A percentile compares a stretch with the other conserved stretches of the same genome.
Evolutionary conservation across 2,797 vertebrate species (phyloP).

Genomic region (Synanceia verrucosa): DNA sequence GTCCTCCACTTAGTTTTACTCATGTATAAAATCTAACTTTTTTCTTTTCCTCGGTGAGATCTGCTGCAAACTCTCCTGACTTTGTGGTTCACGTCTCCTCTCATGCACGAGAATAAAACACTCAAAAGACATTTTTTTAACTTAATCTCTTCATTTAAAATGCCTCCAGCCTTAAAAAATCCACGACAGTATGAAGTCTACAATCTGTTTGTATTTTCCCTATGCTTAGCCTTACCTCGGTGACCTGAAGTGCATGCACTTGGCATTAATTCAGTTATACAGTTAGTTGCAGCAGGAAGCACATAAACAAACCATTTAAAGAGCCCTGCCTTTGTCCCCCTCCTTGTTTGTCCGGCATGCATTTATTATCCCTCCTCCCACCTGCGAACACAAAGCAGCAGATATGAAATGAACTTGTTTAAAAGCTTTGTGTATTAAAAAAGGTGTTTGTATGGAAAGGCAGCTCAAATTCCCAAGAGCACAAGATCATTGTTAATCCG

Average conservation of each 20-base stretch:
- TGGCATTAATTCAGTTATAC: conserved; percentile 59
- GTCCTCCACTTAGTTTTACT: no score
- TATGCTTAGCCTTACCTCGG: conserved; percentile 38
- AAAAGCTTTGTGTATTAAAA: conserved; percentile 64
- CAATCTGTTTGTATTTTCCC: conserved; percentile 39
- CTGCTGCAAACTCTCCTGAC: no score
- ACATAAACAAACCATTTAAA: conserved; percentile 63
- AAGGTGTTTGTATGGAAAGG: conserved; percentile 60
- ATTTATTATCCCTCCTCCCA: conserved; percentile 46
- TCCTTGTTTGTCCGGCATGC: conserved; percentile 50
- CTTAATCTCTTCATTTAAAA: no score
- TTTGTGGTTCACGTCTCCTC: no score
- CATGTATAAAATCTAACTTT: no score
- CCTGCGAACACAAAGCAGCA: conserved; percentile 47
- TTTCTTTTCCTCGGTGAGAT: no score
- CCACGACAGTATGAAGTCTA: conserved; percentile 28
- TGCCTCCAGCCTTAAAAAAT: no score
- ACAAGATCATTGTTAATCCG: conserved; percentile 78
- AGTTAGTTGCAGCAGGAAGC: conserved; percentile 51
- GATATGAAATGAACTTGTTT: conserved; percentile 60
- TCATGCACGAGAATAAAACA: no score
- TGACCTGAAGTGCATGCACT: conserved; percentile 26
- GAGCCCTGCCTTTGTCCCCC: conserved; percentile 15
- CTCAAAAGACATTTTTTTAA: no score
- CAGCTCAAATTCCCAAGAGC: conserved; percentile 70